These are phyloP conservation scores for Drosophila fulvimacula DNA, from an alignment of 2,888 invertebrate species.

Conservation along the genomic window DNA sequence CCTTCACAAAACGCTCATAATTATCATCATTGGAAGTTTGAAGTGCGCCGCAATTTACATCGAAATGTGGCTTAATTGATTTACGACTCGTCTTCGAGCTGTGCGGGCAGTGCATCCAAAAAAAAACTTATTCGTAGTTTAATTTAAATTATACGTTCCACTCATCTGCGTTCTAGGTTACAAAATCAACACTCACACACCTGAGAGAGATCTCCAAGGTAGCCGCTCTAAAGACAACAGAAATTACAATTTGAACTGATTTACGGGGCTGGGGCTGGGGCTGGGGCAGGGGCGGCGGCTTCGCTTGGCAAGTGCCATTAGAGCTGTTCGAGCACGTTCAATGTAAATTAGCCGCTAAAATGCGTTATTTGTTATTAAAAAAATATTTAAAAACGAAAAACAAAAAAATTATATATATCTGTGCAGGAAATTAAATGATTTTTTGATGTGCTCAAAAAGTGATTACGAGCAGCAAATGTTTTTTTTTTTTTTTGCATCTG, in stretches of 20 bases:
- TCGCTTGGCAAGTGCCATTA: constrained; percentile 17
- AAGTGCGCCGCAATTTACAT: constrained; percentile 74
- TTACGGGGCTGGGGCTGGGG: constrained; percentile 39
- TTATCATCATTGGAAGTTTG: constrained; percentile 49
- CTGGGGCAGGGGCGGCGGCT: constrained; percentile 6
- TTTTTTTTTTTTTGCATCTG: constrained; percentile 10
- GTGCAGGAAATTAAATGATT: constrained; percentile 74
- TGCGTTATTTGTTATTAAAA: constrained; percentile 39
- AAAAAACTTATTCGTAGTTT: constrained; percentile 66
- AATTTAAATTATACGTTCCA: constrained; percentile 73
- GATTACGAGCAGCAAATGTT: constrained; percentile 34
- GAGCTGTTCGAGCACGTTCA: constrained; percentile 54
- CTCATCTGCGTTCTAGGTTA: constrained; percentile 75
- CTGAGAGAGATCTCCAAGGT: constrained; percentile 52
- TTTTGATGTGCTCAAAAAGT: constrained; percentile 64
- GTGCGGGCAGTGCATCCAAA: constrained; percentile 65
- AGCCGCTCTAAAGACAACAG: constrained; percentile 55
- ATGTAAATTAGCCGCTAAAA: constrained; percentile 74
- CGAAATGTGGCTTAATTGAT: constrained; percentile 71
- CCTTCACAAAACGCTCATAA: constrained; percentile 16
- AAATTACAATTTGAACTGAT: constrained; percentile 56
- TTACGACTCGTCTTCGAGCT: constrained; percentile 29
- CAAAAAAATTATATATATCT: constrained; percentile 13
- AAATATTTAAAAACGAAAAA: background rate
- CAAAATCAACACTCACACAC: constrained; percentile 59